Conservation (phyloP, 2,888 invertebrate genomes). For the Buathra laborator region DNA sequence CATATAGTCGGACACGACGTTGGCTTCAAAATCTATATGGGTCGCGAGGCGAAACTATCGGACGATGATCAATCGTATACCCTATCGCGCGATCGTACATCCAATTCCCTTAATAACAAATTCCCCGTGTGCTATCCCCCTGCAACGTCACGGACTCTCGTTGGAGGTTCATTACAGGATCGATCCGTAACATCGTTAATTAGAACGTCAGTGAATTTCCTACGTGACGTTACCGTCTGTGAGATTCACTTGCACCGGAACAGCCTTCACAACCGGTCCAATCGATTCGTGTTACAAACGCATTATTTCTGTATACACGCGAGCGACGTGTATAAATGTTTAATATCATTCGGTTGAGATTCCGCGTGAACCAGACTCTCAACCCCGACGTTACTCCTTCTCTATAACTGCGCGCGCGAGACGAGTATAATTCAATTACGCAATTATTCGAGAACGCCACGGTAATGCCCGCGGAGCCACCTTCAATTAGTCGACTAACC, state of each 20-base stretch:
- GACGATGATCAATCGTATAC: slow-evolving; percentile 36
- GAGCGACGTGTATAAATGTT: background rate
- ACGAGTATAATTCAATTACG: slow-evolving; percentile 67
- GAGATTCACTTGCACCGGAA: background rate
- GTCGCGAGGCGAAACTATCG: background rate
- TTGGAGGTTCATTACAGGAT: slow-evolving; percentile 48
- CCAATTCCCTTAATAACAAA: slow-evolving; percentile 57
- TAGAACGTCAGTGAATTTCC: slow-evolving; percentile 40
- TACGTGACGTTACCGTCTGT: slow-evolving; percentile 10
- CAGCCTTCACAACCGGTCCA: background rate
- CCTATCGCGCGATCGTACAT: slow-evolving; percentile 26
- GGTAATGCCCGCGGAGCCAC: slow-evolving; percentile 68
- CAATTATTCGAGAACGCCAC: slow-evolving; percentile 66
- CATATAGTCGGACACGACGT: background rate
- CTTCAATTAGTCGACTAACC: slow-evolving; percentile 71
- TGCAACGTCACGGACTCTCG: slow-evolving; percentile 50
- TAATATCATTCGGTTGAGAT: background rate
- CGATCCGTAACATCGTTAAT: slow-evolving; percentile 45
- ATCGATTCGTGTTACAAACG: background rate
- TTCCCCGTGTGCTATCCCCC: background rate
- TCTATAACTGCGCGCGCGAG: background rate
- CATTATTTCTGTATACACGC: background rate
- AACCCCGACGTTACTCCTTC: background rate
- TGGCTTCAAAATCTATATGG: background rate
- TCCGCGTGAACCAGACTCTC: background rate